Conservation (phyloP, 2,888 invertebrate species). For the Nymphalis polychloros region DNA sequence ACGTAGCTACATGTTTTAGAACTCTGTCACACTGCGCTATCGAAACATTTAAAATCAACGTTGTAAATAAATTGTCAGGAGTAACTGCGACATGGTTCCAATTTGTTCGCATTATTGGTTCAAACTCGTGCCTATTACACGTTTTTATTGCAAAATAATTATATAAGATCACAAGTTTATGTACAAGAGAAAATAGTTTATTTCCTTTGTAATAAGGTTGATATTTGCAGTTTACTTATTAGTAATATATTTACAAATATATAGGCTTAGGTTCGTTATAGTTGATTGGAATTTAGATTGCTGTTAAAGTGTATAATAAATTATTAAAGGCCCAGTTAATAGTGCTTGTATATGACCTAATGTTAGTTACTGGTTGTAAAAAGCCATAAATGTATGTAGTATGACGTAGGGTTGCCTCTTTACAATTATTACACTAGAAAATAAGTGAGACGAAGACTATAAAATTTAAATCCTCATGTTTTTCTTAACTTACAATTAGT, state of each 20-base stretch:
- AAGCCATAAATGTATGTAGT: not conserved
- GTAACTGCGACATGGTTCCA: conserved; percentile 9
- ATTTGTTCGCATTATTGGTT: conserved; percentile 7
- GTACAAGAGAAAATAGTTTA: not conserved
- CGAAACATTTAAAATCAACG: not conserved
- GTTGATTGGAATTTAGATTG: conserved; percentile 13
- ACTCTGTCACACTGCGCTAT: conserved; percentile 13
- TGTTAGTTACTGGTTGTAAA: conserved; percentile 8
- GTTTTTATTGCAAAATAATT: conserved; percentile 9
- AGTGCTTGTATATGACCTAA: conserved; percentile 13
- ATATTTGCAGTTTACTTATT: not conserved
- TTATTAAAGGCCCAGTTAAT: conserved; percentile 20
- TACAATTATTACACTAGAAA: too few species aligned
- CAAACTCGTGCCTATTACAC: conserved; percentile 2
- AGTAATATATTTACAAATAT: conserved; percentile 1
- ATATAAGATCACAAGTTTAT: conserved; percentile 4
- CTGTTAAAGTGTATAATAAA: conserved; percentile 5
- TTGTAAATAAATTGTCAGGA: not conserved
- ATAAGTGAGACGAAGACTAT: too few species aligned
- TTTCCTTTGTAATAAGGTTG: not conserved
- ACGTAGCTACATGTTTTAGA: conserved; percentile 10
- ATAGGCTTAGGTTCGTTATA: conserved; percentile 4
- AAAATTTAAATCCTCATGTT: too few species aligned
- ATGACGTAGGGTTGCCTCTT: not conserved
- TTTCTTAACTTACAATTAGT: too few species aligned